Conservation (phyloP, 2,113 vertebrate species). For the Corythornis vintsioides region DNA sequence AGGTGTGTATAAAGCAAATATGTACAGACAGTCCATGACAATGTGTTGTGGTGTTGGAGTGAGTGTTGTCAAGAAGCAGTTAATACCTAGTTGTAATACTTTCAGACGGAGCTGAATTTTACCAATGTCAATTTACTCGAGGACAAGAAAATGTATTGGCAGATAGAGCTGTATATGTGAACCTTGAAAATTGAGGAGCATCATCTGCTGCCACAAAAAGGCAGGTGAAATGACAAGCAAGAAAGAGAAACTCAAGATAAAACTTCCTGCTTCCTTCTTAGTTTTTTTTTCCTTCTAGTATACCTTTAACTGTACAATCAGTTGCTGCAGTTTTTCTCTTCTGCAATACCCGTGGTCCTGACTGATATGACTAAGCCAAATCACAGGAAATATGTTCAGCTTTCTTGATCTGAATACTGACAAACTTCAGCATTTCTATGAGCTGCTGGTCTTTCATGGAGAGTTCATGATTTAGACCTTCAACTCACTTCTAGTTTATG, state of each 20-base stretch:
- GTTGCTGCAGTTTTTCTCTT: background rate
- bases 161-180: background rate
- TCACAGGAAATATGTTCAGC: background rate
- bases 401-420: background rate
- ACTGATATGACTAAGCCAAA: background rate
- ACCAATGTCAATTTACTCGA: background rate
- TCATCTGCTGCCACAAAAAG: background rate
- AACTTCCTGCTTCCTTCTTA: background rate
- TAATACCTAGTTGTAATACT: background rate
- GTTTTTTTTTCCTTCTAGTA: background rate
- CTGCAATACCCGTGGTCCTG: background rate
- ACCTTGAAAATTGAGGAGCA: background rate
- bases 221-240: background rate
- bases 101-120: background rate
- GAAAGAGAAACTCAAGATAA: background rate
- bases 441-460: rapidly evolving
- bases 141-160: background rate
- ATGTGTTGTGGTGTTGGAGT: background rate
- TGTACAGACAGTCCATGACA: background rate
- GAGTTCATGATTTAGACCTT: background rate
- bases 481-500: background rate
- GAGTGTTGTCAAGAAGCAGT: background rate
- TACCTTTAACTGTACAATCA: background rate
- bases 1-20: background rate
- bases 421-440: background rate